These are phyloP conservation scores for Reticulitermes lucifugus DNA, from an alignment of 2,888 invertebrate genomes.

Conservation along the genomic window DNA sequence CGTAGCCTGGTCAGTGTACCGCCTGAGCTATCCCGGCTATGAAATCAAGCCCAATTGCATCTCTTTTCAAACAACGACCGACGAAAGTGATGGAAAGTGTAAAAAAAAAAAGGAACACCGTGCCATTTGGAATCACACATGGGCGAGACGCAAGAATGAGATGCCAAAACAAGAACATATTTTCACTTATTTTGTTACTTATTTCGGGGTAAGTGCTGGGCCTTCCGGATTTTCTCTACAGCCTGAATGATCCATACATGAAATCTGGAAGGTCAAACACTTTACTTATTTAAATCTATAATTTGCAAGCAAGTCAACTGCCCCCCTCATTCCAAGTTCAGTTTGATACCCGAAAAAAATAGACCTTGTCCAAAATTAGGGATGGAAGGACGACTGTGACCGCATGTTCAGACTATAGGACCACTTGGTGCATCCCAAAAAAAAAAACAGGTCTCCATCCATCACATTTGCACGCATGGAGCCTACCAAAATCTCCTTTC, in stretches of 20 bases:
- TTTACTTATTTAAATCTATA: not conserved
- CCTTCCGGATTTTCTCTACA: slow-evolving; percentile 9
- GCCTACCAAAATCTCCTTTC: slow-evolving; percentile 4
- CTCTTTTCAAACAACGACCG: not conserved
- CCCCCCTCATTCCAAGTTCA: not conserved
- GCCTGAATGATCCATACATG: not conserved
- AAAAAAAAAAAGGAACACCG: not conserved
- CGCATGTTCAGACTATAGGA: slow-evolving; percentile 34
- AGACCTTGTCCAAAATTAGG: slow-evolving; percentile 22
- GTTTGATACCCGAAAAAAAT: not conserved
- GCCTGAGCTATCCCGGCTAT: too few species aligned
- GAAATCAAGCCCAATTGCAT: not conserved
- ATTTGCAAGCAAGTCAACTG: not conserved
- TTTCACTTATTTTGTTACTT: slow-evolving; percentile 8
- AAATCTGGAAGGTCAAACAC: slow-evolving; percentile 18
- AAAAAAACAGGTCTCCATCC: slow-evolving; percentile 50
- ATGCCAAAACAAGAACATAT: not conserved
- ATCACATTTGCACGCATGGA: slow-evolving; percentile 44
- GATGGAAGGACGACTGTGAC: slow-evolving; percentile 7
- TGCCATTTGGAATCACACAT: not conserved
- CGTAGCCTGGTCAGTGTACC: too few species aligned
- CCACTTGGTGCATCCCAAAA: slow-evolving; percentile 30
- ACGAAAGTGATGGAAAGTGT: not conserved
- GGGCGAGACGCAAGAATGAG: not conserved
- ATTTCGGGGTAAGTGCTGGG: not conserved